phyloP scores from a whole-genome alignment of 1,140 invertebrate genomes.

The Euborellia annulipes region DNA sequence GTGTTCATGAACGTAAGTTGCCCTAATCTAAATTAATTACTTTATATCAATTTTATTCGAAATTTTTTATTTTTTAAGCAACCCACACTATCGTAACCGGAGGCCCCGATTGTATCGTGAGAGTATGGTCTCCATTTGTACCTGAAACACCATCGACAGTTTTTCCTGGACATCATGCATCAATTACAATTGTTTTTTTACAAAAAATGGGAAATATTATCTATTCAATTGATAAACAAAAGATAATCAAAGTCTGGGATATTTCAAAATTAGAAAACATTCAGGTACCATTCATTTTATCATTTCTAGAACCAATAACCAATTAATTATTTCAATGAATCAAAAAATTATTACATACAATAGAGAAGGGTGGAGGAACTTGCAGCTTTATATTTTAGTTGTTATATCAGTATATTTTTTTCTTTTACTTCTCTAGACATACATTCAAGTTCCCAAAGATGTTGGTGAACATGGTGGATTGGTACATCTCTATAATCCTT shows the following conservation, averaged over 20 bases:
- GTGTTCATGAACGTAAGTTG: no score
- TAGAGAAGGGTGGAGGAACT: no score
- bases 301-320: no score
- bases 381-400: not conserved
- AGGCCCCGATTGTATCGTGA: constrained; percentile 49
- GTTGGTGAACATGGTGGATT: constrained; percentile 39
- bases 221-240: constrained; percentile 44
- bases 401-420: constrained; percentile 2
- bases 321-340: no score
- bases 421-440: constrained; percentile 31
- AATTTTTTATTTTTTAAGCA: constrained; percentile 14
- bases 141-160: constrained; percentile 39
- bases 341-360: constrained; percentile 8
- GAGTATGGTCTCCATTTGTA: constrained; percentile 61
- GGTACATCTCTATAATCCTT: constrained; percentile 40
- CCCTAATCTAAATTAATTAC: no score
- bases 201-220: constrained; percentile 30
- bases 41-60: no score
- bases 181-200: constrained; percentile 45
- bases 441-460: constrained; percentile 37
- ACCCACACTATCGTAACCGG: constrained; percentile 47
- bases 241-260: constrained; percentile 54
- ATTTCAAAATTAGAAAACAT: constrained; percentile 37
- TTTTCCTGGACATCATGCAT: constrained; percentile 49
- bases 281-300: constrained; percentile 28